Base-by-base conservation (phyloP, 1,140 invertebrate genomes). In the Ptiloglossa arizonensis region DNA sequence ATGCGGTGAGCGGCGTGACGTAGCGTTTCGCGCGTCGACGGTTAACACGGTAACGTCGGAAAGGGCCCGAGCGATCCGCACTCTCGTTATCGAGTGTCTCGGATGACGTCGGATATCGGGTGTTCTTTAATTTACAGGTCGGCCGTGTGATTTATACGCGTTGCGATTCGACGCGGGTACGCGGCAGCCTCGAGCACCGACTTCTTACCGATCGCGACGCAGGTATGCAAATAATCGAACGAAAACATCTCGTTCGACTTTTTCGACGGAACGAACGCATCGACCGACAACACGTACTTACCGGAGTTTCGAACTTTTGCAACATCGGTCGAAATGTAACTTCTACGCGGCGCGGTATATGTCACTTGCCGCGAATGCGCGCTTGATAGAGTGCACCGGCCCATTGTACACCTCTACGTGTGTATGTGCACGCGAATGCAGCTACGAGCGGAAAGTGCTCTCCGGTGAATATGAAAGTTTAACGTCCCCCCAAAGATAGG, bases 391-490 rank as follows among this genome's bases (percentile, higher is more conserved):
- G 52, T 32, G 60, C 46, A n/a, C 41, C 3, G 29, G 44, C 4
- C 22, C 44, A 5, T 57, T 59, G 15, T 24, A 29, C 15, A 29
- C 11, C 9, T 11, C 8, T n/a, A 62, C n/a, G 27, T 15, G 22
- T n/a, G 22, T 46, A 66, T 17, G 27, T 27, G 64, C 48, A 70
- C 46, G n/a, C n/a, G n/a, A n/a, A 22, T 67, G 44, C 52, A 48
- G 71, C 27, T 35, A 29, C 71, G 41, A 48, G 72, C 62, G 29
- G 38, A 38, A 32, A 67, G 54, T 46, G 29, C 78, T 50, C 24
- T 56, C 27, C 46, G 46, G 56, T 54, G 78, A 54, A 68, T 56
- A 80, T 75, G 72, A 76, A 80, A 80, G 56, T 80, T 75, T 75
- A 75, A 80, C 32, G 63, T n/a, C n/a, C n/a, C 63, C 17, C 11